Evolutionary conservation across 1,140 invertebrate species (phyloP).

Genomic region (Thrips palmi): DNA sequence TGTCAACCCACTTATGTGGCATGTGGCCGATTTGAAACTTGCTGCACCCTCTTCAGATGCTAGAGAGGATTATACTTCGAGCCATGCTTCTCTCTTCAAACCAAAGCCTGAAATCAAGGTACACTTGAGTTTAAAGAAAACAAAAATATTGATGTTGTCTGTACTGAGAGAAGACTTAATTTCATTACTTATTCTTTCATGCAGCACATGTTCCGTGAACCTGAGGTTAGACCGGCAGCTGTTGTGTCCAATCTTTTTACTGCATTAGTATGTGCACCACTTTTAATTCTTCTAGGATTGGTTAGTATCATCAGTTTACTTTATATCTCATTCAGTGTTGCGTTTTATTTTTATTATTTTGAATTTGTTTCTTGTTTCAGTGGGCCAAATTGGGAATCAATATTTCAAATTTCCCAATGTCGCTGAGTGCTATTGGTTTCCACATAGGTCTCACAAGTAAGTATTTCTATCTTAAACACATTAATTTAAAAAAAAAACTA

Average conservation of each 20-base stretch:
- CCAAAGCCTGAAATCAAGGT: slow-evolving; percentile 72
- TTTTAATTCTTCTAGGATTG: slow-evolving; percentile 65
- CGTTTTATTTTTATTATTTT: slow-evolving; percentile 2
- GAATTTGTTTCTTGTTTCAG: slow-evolving; percentile 23
- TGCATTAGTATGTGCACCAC: slow-evolving; percentile 56
- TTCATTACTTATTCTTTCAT: slow-evolving; percentile 18
- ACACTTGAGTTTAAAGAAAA: slow-evolving; percentile 13
- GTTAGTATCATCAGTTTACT: slow-evolving; percentile 23
- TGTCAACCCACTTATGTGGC: slow-evolving; percentile 78
- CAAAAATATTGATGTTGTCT: slow-evolving; percentile 20
- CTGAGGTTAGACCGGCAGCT: slow-evolving; percentile 75
- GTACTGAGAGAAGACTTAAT: not conserved
- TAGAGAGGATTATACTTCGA: slow-evolving; percentile 15
- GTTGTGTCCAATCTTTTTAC: slow-evolving; percentile 84
- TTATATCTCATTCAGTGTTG: slow-evolving; percentile 1
- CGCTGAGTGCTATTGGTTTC: slow-evolving; percentile 66
- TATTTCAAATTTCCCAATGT: slow-evolving; percentile 62
- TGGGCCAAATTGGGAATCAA: slow-evolving; percentile 85
- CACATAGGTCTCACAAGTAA: slow-evolving; percentile 63
- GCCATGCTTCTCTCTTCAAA: slow-evolving; percentile 22
- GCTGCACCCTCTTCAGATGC: too few species aligned
- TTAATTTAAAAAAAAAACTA: not conserved
- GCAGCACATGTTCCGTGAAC: slow-evolving; percentile 77
- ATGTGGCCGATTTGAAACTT: slow-evolving; percentile 55
- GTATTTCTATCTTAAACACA: slow-evolving; percentile 14